Evolutionary conservation across 2,113 vertebrate species (phyloP), one percentile per base, ranked within the genome.

Genomic region (Megaceryle torquata): DNA sequence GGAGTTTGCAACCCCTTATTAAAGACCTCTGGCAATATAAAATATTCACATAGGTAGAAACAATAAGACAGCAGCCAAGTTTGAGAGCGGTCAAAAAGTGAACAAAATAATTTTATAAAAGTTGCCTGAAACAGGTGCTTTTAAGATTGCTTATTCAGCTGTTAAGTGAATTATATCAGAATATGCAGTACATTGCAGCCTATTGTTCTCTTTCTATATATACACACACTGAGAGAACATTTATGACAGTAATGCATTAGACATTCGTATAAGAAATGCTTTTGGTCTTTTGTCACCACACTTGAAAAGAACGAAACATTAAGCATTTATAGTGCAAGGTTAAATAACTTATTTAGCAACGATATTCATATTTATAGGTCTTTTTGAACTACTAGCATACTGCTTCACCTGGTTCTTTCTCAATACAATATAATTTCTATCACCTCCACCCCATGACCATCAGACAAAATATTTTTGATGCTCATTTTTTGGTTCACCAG

Each of bases 151-250:
- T 94, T 75, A 82, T 93, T 92, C 91, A 96, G 80, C 50, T 88
- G 48, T 86, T 84, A 91, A 91, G 90, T 59, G 65, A 96, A 79
- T 93, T 92, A 94, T 77, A 94, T 71, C 37, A 78, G 82, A 84
- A 90, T 94, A 88, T 29, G 53, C 69, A 92, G 86, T 76, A 91
- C 57, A 37, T 91, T 92, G 76, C 57, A 95, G 90, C 72, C 77
- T 83, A 93, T 92, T 97, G 82, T 96, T 97, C 92, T 84, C 77
- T 65, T 95, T 96, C 93, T 96, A 90, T 92, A 96, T 71, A 92
- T 90, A 93, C 37, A 84, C 37, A 84, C 57, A 68, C 24, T 44
- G 43, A 91, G 31, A 92, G 76, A 96, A 96, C 76, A 92, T 78
- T 96, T 91, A 88, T 94, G 93, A 92, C 95, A 94, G 88, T 41